Conservation (phyloP, 2,113 vertebrate genomes). For the Saccopteryx bilineata region DNA sequence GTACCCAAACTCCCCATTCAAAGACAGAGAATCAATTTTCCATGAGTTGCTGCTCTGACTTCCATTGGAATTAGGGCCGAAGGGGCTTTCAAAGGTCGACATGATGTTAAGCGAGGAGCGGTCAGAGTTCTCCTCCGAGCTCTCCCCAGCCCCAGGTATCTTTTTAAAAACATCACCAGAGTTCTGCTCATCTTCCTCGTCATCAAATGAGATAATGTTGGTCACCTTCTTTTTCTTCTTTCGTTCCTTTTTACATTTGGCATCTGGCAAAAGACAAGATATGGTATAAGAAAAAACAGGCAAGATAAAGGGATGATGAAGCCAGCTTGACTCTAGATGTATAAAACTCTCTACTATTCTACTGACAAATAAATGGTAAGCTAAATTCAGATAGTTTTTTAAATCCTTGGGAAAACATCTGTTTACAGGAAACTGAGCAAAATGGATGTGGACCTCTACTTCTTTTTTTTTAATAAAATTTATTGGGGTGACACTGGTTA, state of each 20-base stretch:
- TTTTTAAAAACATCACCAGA: constrained; percentile 79
- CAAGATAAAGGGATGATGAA: not conserved
- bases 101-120: constrained; percentile 82
- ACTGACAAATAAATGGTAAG: not conserved
- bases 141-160: constrained; percentile 80
- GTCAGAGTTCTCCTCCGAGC: constrained; percentile 88
- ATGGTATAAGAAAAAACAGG: not conserved
- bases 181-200: constrained; percentile 92
- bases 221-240: constrained; percentile 98
- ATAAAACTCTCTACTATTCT: not conserved
- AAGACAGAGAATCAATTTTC: constrained; percentile 83
- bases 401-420: not conserved
- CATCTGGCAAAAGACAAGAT: constrained; percentile 87
- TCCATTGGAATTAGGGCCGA: constrained; percentile 79
- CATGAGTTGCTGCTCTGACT: constrained; percentile 83
- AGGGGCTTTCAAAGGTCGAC: constrained; percentile 83
- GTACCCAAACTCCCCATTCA: constrained; percentile 88
- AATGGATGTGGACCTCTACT: not conserved
- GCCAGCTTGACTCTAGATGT: not conserved
- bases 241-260: constrained; percentile 92
- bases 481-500: no score
- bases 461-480: not conserved
- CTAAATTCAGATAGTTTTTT: not conserved
- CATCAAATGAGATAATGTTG: constrained; percentile 98
- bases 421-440: not conserved